Conservation (phyloP, 2,888 invertebrate genomes). For the Acronicta leporina region DNA sequence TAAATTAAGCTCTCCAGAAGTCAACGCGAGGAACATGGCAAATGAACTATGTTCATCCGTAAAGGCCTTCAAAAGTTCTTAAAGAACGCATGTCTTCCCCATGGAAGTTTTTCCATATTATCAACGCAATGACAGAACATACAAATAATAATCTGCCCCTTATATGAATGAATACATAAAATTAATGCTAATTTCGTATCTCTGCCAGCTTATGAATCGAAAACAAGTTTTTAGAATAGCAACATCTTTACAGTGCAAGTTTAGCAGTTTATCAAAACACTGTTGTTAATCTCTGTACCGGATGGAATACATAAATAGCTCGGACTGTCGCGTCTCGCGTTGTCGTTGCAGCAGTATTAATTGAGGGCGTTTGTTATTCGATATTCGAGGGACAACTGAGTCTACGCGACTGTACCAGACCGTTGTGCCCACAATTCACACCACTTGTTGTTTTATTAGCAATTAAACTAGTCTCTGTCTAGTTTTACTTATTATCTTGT, state of each 20-base stretch:
- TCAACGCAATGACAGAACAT: no score
- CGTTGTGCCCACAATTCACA: conserved; percentile 37
- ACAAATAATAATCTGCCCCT: no score
- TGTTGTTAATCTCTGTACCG: conserved; percentile 37
- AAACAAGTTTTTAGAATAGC: conserved; percentile 10
- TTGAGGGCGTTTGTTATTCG: conserved; percentile 61
- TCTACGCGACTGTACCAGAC: conserved; percentile 48
- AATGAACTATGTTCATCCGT: no score
- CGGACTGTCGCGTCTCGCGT: conserved; percentile 45
- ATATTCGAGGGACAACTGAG: conserved; percentile 60
- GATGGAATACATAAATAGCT: conserved; percentile 62
- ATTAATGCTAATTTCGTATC: no score
- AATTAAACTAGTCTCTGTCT: conserved; percentile 17
- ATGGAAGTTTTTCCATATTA: no score
- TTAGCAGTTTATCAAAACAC: conserved; percentile 35
- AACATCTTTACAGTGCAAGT: conserved; percentile 18
- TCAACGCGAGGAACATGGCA: no score
- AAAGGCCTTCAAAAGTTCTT: no score
- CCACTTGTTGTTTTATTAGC: conserved; percentile 61
- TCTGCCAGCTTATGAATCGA: no score
- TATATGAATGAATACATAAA: no score
- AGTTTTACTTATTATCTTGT: conserved; percentile 18
- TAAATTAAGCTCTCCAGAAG: no score
- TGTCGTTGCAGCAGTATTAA: conserved; percentile 55
- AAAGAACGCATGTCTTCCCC: no score